Base-by-base conservation (phyloP, 2,113 vertebrate genomes). In the Falcunculus frontatus region DNA sequence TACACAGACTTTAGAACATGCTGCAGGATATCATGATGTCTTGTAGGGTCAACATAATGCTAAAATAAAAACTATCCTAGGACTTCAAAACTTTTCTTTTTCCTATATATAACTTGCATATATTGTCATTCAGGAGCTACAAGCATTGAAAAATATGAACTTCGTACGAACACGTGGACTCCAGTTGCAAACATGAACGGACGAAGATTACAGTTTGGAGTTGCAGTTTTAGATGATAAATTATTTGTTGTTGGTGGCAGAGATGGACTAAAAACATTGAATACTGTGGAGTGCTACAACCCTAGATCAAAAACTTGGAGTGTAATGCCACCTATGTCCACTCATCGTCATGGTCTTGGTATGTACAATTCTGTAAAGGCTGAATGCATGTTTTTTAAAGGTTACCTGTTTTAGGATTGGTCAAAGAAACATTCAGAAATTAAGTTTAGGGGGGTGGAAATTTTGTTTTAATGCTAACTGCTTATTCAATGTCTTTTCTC, bases 251-350 rank as follows among this genome's bases (percentile, higher is more conserved):
- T 99, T 52, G 99, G 99, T 57, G 99, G 99, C 56, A 98, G 99
- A 95, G 99, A 99, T 26, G 99, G 99, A 79, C 98, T 99, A 85
- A 99, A 99, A 98, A 99, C 99, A 9, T 97, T 99, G 69, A 99
- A 99, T 97, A 99, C 99, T 2, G 99, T 99, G 84, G 99, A 99
- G 92, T 99, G 99, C 96, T 99, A 99, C 97, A 99, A 99, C 92
- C 99, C 99, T 13, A 98, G 98, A 96, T 99, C 98, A 72, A 99
- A 99, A 97, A 98, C 98, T 25, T 99, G 99, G 99, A 99, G 99
- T 49, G 98, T 99, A 94, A 99, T 99, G 99, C 99, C 99, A 11
- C 99, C 99, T 30, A 99, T 99, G 99, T 99, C 99, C 67, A 99
- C 99, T 25, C 99, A 99, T 90, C 98, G 99, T 83, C 99, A 99